These are phyloP conservation scores for Ischnura elegans DNA, from an alignment of 2,888 invertebrate species.

Conservation along the genomic window DNA sequence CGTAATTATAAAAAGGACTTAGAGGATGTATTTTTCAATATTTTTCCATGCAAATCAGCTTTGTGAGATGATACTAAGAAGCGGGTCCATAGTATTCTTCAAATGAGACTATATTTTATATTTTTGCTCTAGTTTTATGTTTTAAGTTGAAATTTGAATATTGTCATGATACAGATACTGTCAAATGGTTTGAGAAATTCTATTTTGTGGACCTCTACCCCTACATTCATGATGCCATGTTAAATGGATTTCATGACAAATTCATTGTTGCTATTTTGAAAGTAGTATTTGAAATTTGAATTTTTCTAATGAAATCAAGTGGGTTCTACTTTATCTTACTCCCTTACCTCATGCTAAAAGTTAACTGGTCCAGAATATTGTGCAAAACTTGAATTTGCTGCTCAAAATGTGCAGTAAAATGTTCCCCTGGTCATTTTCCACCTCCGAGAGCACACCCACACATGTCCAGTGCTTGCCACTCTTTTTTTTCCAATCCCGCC, in stretches of 20 bases:
- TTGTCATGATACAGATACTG: slow-evolving; percentile 75
- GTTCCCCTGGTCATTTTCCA: not conserved
- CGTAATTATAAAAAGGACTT: slow-evolving; percentile 25
- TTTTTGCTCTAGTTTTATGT: slow-evolving; percentile 76
- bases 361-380: not conserved
- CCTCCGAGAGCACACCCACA: not conserved
- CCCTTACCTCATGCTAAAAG: not conserved
- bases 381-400: not conserved
- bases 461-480: not conserved
- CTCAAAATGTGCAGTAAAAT: not conserved
- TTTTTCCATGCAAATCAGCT: slow-evolving; percentile 62
- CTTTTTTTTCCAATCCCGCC: not conserved
- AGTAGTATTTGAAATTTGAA: not conserved
- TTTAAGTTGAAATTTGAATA: slow-evolving; percentile 77
- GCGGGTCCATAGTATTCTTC: slow-evolving; percentile 57
- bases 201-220: not conserved
- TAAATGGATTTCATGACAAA: not conserved
- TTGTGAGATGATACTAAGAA: slow-evolving; percentile 37
- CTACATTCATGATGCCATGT: not conserved
- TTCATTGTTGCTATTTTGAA: not conserved
- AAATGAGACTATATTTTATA: slow-evolving; percentile 18
- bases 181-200: slow-evolving; percentile 69
- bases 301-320: not conserved
- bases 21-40: slow-evolving; percentile 53
- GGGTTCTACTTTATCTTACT: not conserved